These are phyloP conservation scores for Hydractinia echinata DNA, from an alignment of 30 jellyfish, hydroid and myxozoan genomes.

Conservation along the genomic window DNA sequence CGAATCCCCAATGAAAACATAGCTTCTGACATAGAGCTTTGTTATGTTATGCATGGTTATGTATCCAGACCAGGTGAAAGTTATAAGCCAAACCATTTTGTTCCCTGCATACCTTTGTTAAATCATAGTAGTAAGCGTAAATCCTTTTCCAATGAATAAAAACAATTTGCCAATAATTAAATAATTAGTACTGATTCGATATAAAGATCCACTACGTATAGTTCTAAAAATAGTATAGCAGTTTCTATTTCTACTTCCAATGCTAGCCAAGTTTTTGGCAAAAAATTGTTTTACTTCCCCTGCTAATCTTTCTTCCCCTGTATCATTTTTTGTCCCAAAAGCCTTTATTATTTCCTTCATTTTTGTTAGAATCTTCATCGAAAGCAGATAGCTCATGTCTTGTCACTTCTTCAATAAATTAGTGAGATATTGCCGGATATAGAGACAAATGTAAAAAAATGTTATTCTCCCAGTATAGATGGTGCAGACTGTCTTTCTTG, in stretches of 20 bases:
- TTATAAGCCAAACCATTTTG: background rate
- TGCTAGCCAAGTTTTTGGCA: background rate
- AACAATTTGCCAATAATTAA: too few relatives aligned
- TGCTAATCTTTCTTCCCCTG: too few relatives aligned
- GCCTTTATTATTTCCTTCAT: too few relatives aligned
- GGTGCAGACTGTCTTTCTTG: constrained; percentile 64
- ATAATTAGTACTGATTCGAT: too few relatives aligned
- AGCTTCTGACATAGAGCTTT: background rate
- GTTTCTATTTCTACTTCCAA: too few relatives aligned
- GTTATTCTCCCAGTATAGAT: constrained; percentile 32
- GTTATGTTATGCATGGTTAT: background rate
- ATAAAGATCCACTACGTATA: background rate
- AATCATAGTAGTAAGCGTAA: too few relatives aligned
- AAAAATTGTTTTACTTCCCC: background rate
- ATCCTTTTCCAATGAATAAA: background rate
- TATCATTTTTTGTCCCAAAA: too few relatives aligned
- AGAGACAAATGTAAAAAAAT: background rate
- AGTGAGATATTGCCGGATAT: background rate
- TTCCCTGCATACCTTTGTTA: background rate
- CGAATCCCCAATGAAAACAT: background rate
- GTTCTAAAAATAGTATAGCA: background rate
- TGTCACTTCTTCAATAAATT: background rate
- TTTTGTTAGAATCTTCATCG: background rate
- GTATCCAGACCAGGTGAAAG: background rate
- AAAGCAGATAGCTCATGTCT: background rate